Evolutionary conservation across 2,797 vertebrate genomes (phyloP), one percentile per base, ranked within the genome.

Genomic region (Antennarius maculatus): DNA sequence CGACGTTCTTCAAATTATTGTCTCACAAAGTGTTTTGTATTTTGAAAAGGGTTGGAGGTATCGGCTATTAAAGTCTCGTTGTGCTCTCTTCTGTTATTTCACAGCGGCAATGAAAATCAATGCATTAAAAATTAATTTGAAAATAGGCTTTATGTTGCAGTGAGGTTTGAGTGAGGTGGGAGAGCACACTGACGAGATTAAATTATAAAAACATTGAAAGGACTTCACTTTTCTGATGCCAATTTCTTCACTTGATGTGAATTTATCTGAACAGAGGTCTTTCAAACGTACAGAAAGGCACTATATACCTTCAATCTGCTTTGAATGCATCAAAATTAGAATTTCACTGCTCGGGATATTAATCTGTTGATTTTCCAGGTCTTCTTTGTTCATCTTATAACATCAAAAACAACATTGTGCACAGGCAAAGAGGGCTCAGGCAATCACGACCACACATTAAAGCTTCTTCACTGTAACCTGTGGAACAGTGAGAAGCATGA

Each of bases 221-320:
- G 39, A 42, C 49, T 77, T 70, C 18, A 31, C 54, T 55, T 70
- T 76, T 54, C 66, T 51, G 8, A 72, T 61, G 64, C 41, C 1
- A 65, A 18, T 59, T 60, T 43, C 50, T 54, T 54, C 34, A 60
- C 23, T 61, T 34, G 69, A 75, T 76, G 73, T 66, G 37, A 82
- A 79, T 71, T 70, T 3, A 79, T 74, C 75, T 72, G 41, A 58
- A 66, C n/a, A 50, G 27, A 74, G 51, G 60, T 54, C 7, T 10
- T 28, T n/a, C 55, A 81, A 81, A 77, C 80, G 78, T 80, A 85
- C 71, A 43, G 56, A 82, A 66, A 71, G 39, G 29, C 47, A 54
- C 48, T 47, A 57, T 70, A 43, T 55, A 57, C 45, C 62, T 49
- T 53, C 56, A 74, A 72, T 73, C 61, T 69, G 13, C 55, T 71